A percentile compares a stretch with the other conserved stretches of the same genome.
phyloP scores from a whole-genome alignment of 2,888 invertebrate species.

The Eupithecia centaureata region DNA sequence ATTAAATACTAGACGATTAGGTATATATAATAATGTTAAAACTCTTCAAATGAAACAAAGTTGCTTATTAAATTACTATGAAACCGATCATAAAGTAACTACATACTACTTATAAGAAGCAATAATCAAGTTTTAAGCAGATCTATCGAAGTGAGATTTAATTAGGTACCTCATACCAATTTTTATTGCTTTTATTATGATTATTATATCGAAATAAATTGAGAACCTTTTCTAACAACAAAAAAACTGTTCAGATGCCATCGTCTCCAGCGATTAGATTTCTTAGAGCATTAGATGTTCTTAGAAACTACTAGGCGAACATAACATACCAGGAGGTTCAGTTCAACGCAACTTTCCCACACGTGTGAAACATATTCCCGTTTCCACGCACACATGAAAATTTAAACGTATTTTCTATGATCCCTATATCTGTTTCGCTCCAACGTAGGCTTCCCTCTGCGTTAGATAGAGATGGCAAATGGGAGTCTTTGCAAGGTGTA shows the following conservation, averaged over 20 bases:
- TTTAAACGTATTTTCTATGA: slow-evolving; percentile 64
- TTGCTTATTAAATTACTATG: neutral
- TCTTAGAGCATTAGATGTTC: slow-evolving; percentile 80
- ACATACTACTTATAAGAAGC: neutral
- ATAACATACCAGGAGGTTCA: slow-evolving; percentile 66
- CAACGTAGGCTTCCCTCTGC: slow-evolving; percentile 31
- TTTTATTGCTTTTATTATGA: too few species aligned
- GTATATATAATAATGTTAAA: neutral
- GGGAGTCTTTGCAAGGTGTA: slow-evolving; percentile 35
- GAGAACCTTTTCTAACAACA: neutral
- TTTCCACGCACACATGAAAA: slow-evolving; percentile 61
- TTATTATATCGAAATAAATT: neutral
- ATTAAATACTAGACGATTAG: neutral
- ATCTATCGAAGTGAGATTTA: neutral
- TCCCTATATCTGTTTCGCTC: slow-evolving; percentile 67
- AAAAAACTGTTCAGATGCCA: slow-evolving; percentile 25
- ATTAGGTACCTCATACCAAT: neutral
- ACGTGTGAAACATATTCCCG: slow-evolving; percentile 63
- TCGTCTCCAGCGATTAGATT: slow-evolving; percentile 60
- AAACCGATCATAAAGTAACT: neutral
- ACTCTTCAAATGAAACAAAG: neutral
- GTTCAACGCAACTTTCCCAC: slow-evolving; percentile 59
- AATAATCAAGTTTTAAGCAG: slow-evolving; percentile 1
- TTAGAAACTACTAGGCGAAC: slow-evolving; percentile 80
- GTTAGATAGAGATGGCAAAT: slow-evolving; percentile 53